Conservation (phyloP, 2,888 invertebrate genomes). For the Nephrotoma appendiculata region DNA sequence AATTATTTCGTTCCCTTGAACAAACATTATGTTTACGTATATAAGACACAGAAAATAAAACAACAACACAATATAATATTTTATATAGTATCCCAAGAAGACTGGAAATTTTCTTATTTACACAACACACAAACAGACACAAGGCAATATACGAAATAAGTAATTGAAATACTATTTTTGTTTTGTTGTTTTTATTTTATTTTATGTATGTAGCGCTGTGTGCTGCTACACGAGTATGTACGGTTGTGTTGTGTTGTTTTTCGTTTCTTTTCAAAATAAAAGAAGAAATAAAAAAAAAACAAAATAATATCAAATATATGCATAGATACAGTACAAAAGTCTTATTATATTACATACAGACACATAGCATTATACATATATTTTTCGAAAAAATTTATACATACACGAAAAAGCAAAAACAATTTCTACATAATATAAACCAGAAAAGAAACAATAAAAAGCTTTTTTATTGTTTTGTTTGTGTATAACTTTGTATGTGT, state of each 20-base stretch:
- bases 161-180: neutral
- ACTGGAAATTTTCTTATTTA: neutral
- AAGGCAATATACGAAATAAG: neutral
- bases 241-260: neutral
- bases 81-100: neutral
- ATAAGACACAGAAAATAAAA: neutral
- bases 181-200: neutral
- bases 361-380: neutral
- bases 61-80: neutral
- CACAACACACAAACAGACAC: neutral
- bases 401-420: neutral
- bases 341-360: neutral
- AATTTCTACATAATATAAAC: neutral
- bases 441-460: neutral
- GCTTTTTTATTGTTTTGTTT: neutral
- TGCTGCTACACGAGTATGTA: neutral
- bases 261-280: neutral
- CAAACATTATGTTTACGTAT: neutral
- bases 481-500: neutral
- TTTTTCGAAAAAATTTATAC: neutral
- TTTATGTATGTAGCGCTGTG: neutral
- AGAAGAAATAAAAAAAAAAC: neutral
- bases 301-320: neutral
- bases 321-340: neutral
- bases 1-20: neutral